Conservation (phyloP, 2,888 invertebrate species). For the Disparrhopalites patrizii region DNA sequence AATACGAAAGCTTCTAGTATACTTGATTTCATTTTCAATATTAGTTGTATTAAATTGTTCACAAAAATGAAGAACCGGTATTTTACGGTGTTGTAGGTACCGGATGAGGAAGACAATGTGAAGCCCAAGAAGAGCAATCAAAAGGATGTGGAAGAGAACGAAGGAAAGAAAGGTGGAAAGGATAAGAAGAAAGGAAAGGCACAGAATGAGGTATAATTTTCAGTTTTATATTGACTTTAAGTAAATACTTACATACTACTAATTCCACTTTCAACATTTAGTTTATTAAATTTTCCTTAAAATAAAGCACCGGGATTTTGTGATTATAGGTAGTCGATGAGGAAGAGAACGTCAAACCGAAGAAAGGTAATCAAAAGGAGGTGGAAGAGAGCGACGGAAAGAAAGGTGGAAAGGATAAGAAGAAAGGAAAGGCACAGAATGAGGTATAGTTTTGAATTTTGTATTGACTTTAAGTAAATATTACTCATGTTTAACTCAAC, state of each 20-base stretch:
- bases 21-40: neutral
- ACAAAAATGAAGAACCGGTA: no score
- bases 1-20: neutral
- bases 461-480: neutral
- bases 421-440: conserved; percentile 46
- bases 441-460: conserved; percentile 22
- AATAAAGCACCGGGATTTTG: neutral
- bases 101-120: conserved; percentile 1
- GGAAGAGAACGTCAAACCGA: conserved; percentile 9
- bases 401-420: conserved; percentile 35
- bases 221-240: neutral
- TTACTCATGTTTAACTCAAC: neutral
- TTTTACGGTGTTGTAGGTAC: conserved; percentile 13
- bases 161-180: conserved; percentile 16
- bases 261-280: conserved; percentile 3
- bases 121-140: conserved; percentile 14
- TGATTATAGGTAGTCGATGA: neutral
- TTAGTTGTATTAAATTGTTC: neutral
- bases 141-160: conserved; percentile 20
- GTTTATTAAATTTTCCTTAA: neutral
- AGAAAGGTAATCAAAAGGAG: conserved; percentile 14
- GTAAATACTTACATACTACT: neutral
- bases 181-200: conserved; percentile 36
- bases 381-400: conserved; percentile 24
- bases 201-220: conserved; percentile 36